Percentiles rank a stretch among this genome's conserved stretches.
Evolutionary conservation across 2,888 invertebrate species (phyloP).

Genomic region (Macaria liturata): DNA sequence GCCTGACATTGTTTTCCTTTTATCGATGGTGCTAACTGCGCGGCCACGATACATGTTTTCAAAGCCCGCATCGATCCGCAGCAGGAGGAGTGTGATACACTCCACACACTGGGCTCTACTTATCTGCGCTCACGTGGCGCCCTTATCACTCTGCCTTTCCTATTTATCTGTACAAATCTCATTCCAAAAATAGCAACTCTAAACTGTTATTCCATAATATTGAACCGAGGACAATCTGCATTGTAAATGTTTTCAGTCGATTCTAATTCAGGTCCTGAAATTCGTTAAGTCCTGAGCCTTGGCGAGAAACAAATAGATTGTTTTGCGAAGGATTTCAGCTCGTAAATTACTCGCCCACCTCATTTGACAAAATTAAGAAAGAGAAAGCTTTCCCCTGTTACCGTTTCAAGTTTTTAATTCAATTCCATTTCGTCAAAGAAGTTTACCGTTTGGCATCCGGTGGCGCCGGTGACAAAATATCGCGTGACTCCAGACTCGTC

Average conservation of each 20-base stretch:
- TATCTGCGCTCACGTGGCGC: constrained; percentile 8
- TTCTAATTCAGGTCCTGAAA: constrained; percentile 13
- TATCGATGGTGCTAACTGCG: constrained; percentile 40
- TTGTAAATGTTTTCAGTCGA: constrained; percentile 16
- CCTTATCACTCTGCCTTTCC: constrained; percentile 10
- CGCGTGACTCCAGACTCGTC: background rate
- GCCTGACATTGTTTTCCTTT: constrained; percentile 48
- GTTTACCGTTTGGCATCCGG: constrained; percentile 24
- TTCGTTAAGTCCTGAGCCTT: constrained; percentile 13
- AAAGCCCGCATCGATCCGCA: constrained; percentile 8
- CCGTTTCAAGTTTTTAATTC: constrained; percentile 31
- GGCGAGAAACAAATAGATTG: constrained; percentile 27
- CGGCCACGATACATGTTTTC: constrained; percentile 28
- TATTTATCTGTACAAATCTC: constrained; percentile 15
- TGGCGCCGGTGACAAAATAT: background rate
- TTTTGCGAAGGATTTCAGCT: constrained; percentile 33
- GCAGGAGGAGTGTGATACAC: too few relatives aligned
- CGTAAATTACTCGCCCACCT: constrained; percentile 42
- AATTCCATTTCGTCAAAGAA: constrained; percentile 24
- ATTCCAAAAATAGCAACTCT: constrained; percentile 16
- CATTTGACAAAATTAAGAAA: constrained; percentile 48
- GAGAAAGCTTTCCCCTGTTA: constrained; percentile 52
- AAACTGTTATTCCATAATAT: constrained; percentile 1
- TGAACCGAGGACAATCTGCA: constrained; percentile 6
- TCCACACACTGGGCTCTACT: too few relatives aligned